Conservation (phyloP, 2,888 invertebrate genomes). For the Automeris io region DNA sequence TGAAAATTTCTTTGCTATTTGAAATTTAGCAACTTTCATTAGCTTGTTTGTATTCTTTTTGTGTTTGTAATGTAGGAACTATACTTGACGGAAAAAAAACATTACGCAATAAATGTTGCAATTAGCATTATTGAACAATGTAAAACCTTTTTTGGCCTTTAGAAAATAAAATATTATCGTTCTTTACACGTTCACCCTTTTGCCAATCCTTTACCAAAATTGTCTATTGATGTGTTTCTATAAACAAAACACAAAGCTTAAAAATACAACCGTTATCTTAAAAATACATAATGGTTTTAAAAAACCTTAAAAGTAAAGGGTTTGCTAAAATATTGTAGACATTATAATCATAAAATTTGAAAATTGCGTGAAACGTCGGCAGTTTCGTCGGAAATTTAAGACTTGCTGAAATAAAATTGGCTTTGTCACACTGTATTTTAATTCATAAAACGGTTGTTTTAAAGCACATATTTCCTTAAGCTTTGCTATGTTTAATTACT, state of each 20-base stretch:
- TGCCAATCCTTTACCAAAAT: constrained; percentile 48
- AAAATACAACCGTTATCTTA: constrained; percentile 15
- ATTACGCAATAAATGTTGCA: background rate
- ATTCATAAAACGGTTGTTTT: background rate
- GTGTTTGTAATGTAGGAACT: too few species aligned
- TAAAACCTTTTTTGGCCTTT: constrained; percentile 4
- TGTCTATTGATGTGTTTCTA: constrained; percentile 35
- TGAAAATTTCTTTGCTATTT: too few species aligned
- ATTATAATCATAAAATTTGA: constrained; percentile 33
- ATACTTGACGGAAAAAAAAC: too few species aligned
- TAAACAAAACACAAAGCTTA: constrained; percentile 27
- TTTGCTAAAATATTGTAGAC: constrained; percentile 41
- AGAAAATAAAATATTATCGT: constrained; percentile 11
- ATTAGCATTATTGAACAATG: background rate
- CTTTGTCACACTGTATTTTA: constrained; percentile 3
- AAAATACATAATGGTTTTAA: constrained; percentile 35
- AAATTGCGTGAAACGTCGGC: constrained; percentile 46
- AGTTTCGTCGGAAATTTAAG: constrained; percentile 38
- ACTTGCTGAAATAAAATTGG: constrained; percentile 14
- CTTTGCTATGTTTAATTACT: constrained; percentile 14
- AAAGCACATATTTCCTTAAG: constrained; percentile 13
- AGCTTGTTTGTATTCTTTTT: too few species aligned
- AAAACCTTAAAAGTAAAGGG: constrained; percentile 42
- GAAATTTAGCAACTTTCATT: too few species aligned
- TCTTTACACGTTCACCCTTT: constrained; percentile 42